Evolutionary conservation across 2,888 invertebrate genomes (phyloP).

Genomic region (Chrysina gloriosa): DNA sequence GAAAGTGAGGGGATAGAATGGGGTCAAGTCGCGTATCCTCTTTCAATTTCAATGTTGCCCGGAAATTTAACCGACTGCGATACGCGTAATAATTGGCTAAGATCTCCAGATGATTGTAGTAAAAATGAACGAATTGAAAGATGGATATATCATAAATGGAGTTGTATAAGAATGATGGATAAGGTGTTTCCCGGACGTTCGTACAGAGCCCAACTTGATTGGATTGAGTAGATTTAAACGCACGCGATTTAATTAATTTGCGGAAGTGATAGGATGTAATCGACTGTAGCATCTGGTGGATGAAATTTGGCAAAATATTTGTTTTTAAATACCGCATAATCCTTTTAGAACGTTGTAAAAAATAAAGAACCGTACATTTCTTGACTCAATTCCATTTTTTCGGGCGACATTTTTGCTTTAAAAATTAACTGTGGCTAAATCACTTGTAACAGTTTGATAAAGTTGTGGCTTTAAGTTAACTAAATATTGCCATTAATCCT

Average conservation of each 20-base stretch:
- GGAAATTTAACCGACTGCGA: slow-evolving; percentile 6
- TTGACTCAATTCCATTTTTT: too few species aligned
- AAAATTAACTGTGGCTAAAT: neutral
- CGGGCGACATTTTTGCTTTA: too few species aligned
- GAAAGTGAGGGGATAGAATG: slow-evolving; percentile 7
- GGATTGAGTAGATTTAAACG: neutral
- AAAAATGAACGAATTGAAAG: neutral
- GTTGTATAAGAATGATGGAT: neutral
- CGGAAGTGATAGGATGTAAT: too few species aligned
- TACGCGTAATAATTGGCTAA: neutral
- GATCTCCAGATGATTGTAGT: neutral
- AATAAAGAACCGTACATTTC: too few species aligned
- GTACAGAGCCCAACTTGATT: neutral
- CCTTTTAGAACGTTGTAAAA: too few species aligned
- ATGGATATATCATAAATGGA: neutral
- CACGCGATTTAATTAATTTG: too few species aligned
- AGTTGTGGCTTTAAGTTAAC: too few species aligned
- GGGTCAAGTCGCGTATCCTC: slow-evolving; percentile 12
- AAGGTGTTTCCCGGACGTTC: slow-evolving; percentile 1
- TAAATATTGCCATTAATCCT: too few species aligned
- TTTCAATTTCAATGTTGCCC: slow-evolving; percentile 5
- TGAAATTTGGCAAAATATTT: too few species aligned
- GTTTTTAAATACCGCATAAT: too few species aligned
- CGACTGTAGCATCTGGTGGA: too few species aligned
- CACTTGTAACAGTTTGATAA: too few species aligned